These are phyloP conservation scores for Microcebus griseorufus DNA, from an alignment of 2,113 vertebrate genomes.

Conservation along the genomic window DNA sequence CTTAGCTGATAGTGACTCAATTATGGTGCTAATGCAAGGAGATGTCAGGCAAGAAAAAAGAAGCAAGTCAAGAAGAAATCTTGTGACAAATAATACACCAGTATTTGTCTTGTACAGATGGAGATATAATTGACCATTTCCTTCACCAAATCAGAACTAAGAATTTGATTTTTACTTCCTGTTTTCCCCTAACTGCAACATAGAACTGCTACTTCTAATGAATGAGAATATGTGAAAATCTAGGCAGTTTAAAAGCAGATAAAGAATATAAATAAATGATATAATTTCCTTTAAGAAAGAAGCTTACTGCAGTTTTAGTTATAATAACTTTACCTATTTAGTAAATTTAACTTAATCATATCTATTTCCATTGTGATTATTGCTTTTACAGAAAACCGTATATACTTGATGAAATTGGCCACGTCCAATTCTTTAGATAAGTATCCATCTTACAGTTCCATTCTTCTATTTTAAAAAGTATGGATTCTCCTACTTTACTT, in stretches of 20 bases:
- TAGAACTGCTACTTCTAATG: neutral
- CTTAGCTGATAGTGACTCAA: neutral
- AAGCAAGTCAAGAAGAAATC: neutral
- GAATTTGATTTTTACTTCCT: neutral
- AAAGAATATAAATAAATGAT: neutral
- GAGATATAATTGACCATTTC: neutral
- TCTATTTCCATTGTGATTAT: neutral
- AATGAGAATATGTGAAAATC: neutral
- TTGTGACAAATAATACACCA: neutral
- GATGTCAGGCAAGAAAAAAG: neutral
- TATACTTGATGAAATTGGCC: neutral
- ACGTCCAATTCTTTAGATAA: neutral
- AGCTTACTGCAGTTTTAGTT: neutral
- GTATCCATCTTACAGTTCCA: neutral
- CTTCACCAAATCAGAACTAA: neutral
- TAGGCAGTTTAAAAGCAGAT: neutral
- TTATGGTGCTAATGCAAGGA: neutral
- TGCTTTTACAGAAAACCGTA: neutral
- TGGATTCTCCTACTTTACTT: neutral
- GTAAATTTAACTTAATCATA: constrained; percentile 6
- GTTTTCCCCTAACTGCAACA: neutral
- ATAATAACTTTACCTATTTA: constrained; percentile 1
- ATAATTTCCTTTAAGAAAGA: constrained; percentile 5
- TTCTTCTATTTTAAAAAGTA: neutral
- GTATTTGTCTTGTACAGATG: neutral